Evolutionary conservation across 2,888 invertebrate species (phyloP).

Genomic region (Cheilosia soror): DNA sequence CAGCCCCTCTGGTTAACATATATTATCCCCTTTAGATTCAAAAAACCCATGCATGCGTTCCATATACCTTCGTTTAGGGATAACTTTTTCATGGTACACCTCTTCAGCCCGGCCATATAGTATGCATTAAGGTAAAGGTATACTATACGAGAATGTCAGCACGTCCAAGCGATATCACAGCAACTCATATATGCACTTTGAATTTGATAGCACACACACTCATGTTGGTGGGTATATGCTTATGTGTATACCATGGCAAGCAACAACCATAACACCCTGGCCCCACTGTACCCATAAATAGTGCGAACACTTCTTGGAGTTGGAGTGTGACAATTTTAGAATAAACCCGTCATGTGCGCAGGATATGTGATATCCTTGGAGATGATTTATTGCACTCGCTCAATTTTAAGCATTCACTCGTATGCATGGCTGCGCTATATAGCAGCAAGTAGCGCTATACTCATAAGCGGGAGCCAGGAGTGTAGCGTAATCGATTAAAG

Average conservation of each 20-base stretch:
- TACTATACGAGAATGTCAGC: neutral
- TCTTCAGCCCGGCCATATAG: neutral
- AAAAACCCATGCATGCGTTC: too few relatives aligned
- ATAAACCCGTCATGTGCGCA: slow-evolving; percentile 26
- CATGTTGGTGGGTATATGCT: neutral
- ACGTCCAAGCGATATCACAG: slow-evolving; percentile 16
- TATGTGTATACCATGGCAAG: neutral
- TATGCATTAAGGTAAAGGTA: neutral
- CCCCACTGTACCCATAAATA: slow-evolving; percentile 26
- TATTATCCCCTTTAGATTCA: too few relatives aligned
- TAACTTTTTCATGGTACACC: neutral
- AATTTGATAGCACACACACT: neutral
- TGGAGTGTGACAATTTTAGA: slow-evolving; percentile 32
- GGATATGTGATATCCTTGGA: slow-evolving; percentile 35
- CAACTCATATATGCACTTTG: slow-evolving; percentile 2
- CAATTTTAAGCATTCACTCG: slow-evolving; percentile 30
- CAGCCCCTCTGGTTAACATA: too few relatives aligned
- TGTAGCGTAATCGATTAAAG: slow-evolving; percentile 30
- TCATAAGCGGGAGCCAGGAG: neutral
- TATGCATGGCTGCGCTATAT: slow-evolving; percentile 11
- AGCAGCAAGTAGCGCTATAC: neutral
- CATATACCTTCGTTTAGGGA: neutral
- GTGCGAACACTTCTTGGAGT: slow-evolving; percentile 28
- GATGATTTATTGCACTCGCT: slow-evolving; percentile 36
- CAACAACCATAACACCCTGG: slow-evolving; percentile 13